A percentile compares a stretch with the other conserved stretches of the same genome.
phyloP scores from a whole-genome alignment of 2,888 invertebrate genomes.

The Cephonodes hylas region DNA sequence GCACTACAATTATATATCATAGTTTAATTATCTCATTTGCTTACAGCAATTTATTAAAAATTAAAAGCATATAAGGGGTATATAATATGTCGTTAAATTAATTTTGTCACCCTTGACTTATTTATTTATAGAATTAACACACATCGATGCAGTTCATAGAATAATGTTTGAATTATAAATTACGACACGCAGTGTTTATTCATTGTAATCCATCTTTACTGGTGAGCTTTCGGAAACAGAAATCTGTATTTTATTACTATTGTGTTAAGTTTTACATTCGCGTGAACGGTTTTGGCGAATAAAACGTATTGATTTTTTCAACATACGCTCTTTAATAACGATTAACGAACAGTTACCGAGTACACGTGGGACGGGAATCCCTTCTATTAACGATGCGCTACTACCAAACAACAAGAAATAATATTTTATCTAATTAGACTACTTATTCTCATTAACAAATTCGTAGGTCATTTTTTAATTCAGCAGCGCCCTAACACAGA shows the following conservation, averaged over 20 bases:
- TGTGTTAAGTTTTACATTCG: not conserved
- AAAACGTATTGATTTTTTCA: constrained; percentile 4
- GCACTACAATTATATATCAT: too few species aligned
- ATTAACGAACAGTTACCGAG: not conserved
- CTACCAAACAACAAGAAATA: constrained; percentile 1
- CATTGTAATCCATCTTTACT: not conserved
- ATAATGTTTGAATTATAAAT: not conserved
- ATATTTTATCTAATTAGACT: not conserved
- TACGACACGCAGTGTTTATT: not conserved
- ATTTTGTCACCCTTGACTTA: not conserved
- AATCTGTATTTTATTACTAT: not conserved
- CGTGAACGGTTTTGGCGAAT: not conserved
- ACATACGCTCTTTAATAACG: not conserved
- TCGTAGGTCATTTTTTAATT: not conserved
- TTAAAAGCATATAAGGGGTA: too few species aligned
- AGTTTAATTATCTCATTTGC: not conserved
- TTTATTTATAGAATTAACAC: not conserved
- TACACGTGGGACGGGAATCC: not conserved
- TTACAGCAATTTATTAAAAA: too few species aligned
- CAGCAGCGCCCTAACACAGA: too few species aligned
- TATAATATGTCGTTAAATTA: not conserved
- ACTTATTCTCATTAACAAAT: not conserved
- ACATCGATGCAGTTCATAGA: not conserved
- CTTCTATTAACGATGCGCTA: constrained; percentile 8
- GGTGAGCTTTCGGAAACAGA: not conserved